A percentile compares a stretch with the other conserved stretches of the same genome.
phyloP scores from a whole-genome alignment of 2,888 invertebrate genomes.

The Papilio elwesi region DNA sequence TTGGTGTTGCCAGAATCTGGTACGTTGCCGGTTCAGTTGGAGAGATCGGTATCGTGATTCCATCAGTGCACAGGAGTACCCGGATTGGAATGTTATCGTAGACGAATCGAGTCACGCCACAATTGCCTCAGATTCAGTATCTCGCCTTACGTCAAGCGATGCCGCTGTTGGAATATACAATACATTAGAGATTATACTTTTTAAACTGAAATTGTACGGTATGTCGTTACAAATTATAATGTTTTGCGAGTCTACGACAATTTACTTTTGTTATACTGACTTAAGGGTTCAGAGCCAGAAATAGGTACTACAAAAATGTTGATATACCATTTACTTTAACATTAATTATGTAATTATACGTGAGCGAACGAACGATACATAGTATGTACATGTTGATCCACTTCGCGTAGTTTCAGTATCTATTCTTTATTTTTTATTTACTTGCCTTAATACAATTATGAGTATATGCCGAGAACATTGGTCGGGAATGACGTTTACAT shows the following conservation, averaged over 20 bases:
- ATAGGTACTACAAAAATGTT: no score
- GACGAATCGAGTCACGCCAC: conserved; percentile 19
- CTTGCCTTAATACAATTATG: no score
- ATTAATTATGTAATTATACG: no score
- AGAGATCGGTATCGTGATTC: conserved; percentile 49
- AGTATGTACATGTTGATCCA: no score
- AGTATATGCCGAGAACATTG: no score
- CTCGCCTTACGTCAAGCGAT: conserved; percentile 10
- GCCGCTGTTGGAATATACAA: conserved; percentile 5
- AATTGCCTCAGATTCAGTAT: conserved; percentile 31
- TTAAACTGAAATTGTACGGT: not conserved
- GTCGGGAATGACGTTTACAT: no score
- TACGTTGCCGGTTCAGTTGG: conserved; percentile 56
- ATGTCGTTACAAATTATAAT: not conserved
- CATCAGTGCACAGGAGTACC: conserved; percentile 55
- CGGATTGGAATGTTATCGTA: conserved; percentile 63
- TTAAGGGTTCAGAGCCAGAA: not conserved
- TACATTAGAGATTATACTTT: conserved; percentile 2
- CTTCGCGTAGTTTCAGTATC: no score
- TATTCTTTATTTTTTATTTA: no score
- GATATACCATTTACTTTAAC: no score
- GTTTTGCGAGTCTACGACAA: not conserved
- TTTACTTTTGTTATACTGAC: not conserved
- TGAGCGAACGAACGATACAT: no score
- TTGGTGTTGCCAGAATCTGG: conserved; percentile 49